Percentiles rank a stretch among this genome's conserved stretches.
Conservation (phyloP, 2,113 vertebrate genomes). For the Elaphurus davidianus region DNA sequence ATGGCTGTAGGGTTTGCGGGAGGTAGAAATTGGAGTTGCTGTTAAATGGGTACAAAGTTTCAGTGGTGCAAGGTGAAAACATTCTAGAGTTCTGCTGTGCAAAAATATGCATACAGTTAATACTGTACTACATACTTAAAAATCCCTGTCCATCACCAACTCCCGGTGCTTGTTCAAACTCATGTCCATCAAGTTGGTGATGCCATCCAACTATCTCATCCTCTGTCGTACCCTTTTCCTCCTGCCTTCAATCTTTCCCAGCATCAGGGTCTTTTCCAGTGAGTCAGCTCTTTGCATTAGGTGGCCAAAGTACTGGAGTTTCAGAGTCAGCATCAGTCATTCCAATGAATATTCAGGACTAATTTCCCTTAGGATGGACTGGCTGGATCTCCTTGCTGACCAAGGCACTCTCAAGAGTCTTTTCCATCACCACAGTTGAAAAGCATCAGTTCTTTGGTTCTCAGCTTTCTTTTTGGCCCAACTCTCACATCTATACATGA, state of each 20-base stretch:
- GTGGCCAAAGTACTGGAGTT: background rate
- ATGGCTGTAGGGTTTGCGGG: background rate
- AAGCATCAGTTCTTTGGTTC: background rate
- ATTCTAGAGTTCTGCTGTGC: background rate
- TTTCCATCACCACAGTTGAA: background rate
- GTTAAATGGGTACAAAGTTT: background rate
- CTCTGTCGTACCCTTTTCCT: rapidly evolving
- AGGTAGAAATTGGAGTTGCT: background rate
- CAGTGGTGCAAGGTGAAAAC: background rate
- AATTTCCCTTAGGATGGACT: background rate
- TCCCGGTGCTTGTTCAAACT: background rate
- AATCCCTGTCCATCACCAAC: background rate
- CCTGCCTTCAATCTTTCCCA: background rate
- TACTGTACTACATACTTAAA: background rate
- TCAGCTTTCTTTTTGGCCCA: background rate
- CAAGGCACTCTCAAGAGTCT: background rate
- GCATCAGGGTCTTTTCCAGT: background rate
- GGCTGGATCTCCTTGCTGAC: background rate
- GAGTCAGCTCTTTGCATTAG: background rate
- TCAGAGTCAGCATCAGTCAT: background rate
- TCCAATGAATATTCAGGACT: background rate
- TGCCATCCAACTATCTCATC: background rate
- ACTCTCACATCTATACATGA: background rate
- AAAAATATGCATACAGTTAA: background rate
- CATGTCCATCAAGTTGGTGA: background rate